These are phyloP conservation scores for Nilaparvata lugens DNA, from an alignment of 1,140 invertebrate genomes.

Conservation along the genomic window DNA sequence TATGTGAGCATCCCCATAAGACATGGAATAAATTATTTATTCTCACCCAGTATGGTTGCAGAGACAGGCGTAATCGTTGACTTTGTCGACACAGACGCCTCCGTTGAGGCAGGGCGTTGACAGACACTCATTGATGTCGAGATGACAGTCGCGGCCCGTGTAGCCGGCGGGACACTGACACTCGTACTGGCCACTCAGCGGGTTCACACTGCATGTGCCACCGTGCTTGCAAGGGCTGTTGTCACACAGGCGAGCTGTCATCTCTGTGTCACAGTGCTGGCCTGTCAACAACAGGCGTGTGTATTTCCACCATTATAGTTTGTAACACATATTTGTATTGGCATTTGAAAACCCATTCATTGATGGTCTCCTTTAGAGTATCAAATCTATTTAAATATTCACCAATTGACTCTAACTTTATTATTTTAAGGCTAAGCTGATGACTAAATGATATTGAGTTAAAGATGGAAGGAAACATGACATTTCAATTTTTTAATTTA, in stretches of 20 bases:
- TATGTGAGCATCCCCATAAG: too few species aligned
- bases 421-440: too few species aligned
- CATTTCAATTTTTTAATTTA: too few species aligned
- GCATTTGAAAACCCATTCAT: too few species aligned
- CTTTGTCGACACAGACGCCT: conserved; percentile 69
- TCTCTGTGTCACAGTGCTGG: conserved; percentile 64
- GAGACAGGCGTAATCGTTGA: conserved; percentile 69
- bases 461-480: too few species aligned
- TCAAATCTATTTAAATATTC: too few species aligned
- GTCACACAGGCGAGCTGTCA: conserved; percentile 58
- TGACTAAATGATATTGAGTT: too few species aligned
- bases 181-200: conserved; percentile 34
- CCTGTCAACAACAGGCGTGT: conserved; percentile 38
- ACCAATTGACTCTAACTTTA: too few species aligned
- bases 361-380: too few species aligned
- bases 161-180: conserved; percentile 53
- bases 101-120: conserved; percentile 71
- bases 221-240: conserved; percentile 64
- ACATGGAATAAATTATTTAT: too few species aligned
- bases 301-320: background rate
- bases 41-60: conserved; percentile 51
- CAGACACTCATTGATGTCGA: conserved; percentile 60
- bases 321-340: conserved; percentile 9
- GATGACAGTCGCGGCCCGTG: conserved; percentile 53
- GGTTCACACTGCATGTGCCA: conserved; percentile 34